These are phyloP conservation scores for Eurystomus glaucurus DNA, from an alignment of 2,797 vertebrate species.

Conservation along the genomic window DNA sequence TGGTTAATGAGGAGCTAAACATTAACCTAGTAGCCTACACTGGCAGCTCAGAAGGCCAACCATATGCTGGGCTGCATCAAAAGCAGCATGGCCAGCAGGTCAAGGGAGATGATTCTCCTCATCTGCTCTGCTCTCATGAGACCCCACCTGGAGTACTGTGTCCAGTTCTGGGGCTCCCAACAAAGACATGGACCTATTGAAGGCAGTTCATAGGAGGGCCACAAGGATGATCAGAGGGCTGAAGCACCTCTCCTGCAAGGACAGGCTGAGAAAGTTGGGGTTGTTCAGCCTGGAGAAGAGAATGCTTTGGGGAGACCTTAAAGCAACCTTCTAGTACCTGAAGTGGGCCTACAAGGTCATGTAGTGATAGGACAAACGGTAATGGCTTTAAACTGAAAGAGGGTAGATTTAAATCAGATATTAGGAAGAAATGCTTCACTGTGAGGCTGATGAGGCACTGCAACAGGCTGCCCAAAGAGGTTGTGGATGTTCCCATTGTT, in stretches of 20 bases:
- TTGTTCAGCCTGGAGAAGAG: background rate
- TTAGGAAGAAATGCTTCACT: background rate
- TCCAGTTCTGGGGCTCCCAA: background rate
- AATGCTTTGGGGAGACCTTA: background rate
- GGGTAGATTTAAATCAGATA: background rate
- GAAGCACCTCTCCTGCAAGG: background rate
- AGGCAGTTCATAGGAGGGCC: too few species aligned
- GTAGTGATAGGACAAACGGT: background rate
- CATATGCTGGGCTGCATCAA: background rate
- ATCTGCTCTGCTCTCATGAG: background rate
- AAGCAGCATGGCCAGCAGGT: background rate
- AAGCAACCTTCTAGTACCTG: background rate
- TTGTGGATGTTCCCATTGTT: background rate
- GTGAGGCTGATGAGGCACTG: background rate
- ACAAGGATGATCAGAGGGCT: background rate
- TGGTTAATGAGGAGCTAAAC: background rate
- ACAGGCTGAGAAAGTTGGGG: background rate
- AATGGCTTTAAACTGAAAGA: background rate
- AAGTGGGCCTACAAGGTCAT: background rate
- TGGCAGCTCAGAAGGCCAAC: background rate
- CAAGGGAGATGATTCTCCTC: background rate
- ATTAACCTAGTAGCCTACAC: background rate
- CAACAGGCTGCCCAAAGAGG: background rate
- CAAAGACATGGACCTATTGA: background rate
- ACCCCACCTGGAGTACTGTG: background rate